phyloP scores from a whole-genome alignment of 2,113 vertebrate species.

The Rattus rattus region DNA sequence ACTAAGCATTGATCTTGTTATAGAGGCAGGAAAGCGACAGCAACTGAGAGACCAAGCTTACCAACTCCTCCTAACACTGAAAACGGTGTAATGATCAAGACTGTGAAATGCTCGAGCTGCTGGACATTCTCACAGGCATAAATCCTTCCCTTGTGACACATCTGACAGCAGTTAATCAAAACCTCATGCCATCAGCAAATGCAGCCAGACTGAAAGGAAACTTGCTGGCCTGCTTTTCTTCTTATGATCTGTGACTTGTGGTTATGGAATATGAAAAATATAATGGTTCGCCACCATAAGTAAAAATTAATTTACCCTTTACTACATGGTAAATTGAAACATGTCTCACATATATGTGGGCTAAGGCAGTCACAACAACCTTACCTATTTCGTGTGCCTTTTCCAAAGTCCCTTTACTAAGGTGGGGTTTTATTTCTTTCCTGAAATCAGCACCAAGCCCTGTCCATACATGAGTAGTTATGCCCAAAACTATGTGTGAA shows the following conservation, averaged over 20 bases:
- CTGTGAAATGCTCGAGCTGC: background rate
- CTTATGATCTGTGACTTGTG: background rate
- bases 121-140: background rate
- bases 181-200: background rate
- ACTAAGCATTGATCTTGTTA: background rate
- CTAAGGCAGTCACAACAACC: background rate
- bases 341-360: accelerated
- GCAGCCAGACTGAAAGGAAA: background rate
- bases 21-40: background rate
- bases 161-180: background rate
- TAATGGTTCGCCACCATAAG: background rate
- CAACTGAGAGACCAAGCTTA: background rate
- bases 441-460: background rate
- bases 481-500: background rate
- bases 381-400: no score
- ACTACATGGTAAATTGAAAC: background rate
- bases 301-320: background rate
- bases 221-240: background rate
- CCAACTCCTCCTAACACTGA: background rate
- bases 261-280: background rate
- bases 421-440: background rate
- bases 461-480: background rate
- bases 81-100: background rate
- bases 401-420: background rate
- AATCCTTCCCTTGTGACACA: background rate